phyloP scores from a whole-genome alignment of 2,888 invertebrate species.

The Dexiosoma caninum region DNA sequence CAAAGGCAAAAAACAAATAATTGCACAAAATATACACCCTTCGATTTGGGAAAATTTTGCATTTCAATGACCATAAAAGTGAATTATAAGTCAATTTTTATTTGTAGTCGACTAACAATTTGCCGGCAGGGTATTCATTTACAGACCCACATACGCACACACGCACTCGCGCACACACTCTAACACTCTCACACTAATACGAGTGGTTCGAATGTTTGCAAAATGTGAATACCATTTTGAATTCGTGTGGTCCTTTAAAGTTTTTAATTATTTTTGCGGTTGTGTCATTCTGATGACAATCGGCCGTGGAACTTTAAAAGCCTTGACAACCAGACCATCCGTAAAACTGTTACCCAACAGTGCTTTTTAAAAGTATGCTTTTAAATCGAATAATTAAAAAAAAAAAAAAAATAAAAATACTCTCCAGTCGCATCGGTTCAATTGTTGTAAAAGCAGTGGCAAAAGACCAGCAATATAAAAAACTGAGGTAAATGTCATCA shows the following conservation, averaged over 20 bases:
- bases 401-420: too few species aligned
- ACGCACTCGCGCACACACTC: too few species aligned
- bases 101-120: too few species aligned
- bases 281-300: slow-evolving; percentile 49
- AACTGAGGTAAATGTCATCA: slow-evolving; percentile 34
- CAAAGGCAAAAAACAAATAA: too few species aligned
- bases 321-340: background rate
- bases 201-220: background rate
- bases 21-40: too few species aligned
- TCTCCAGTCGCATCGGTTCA: slow-evolving; percentile 22
- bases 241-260: slow-evolving; percentile 53
- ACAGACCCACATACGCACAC: too few species aligned
- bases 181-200: too few species aligned
- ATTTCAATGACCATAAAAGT: too few species aligned
- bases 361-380: background rate
- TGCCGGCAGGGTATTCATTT: too few species aligned
- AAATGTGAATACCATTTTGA: slow-evolving; percentile 47
- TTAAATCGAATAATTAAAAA: slow-evolving; percentile 12
- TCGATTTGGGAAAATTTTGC: too few species aligned
- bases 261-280: slow-evolving; percentile 63
- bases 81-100: too few species aligned
- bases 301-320: slow-evolving; percentile 13
- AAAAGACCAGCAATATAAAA: background rate
- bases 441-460: background rate
- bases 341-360: background rate